Evolutionary conservation across 2,888 invertebrate species (phyloP), one percentile per base, ranked within the genome.

Genomic region (Polymixis lichenea): DNA sequence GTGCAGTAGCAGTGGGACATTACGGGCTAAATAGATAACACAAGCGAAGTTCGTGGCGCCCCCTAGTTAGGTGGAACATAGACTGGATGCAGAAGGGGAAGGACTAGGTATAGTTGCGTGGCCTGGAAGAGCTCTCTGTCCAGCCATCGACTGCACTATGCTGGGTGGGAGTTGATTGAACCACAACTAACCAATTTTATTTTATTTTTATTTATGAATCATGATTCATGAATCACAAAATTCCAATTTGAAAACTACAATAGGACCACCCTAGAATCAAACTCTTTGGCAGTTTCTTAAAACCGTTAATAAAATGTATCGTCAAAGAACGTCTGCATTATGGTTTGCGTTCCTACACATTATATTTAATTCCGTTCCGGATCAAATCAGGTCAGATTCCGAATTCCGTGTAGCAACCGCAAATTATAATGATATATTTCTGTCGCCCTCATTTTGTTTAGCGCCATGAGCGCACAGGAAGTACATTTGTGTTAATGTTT

Each of bases 341-440:
- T 0, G 28, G 25, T 56, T 49, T 2, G 17, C 25, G 25, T 67
- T 66, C 25, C 51, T 22, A 22, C 32, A 64, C 19, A 64, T 51
- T 22, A 78, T 53, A 72, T 73, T 70, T 49, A n/a, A 71, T 71
- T 25, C 56, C 15, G n/a, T 79, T 67, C 32, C 53, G n/a, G 15
- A 66, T 75, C 53, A 75, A 86, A 85, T 75, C 67, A 55, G 78
- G 85, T 81, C 83, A 83, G 67, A 75, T 69, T 28, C 78, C 46
- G 55, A 25, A 77, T 69, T 66, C 75, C 58, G 68, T 61, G 67
- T 75, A 60, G 75, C 67, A 68, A 68, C 72, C 72, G 67, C 80
- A 75, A 83, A 85, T 85, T 73, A 78, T 82, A 79, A 78, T 80
- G 68, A 85, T 84, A 80, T 82, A 82, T 82, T 77, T 76, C 75